These are phyloP conservation scores for Colletes gigas DNA, from an alignment of 1,140 invertebrate species.

Conservation along the genomic window DNA sequence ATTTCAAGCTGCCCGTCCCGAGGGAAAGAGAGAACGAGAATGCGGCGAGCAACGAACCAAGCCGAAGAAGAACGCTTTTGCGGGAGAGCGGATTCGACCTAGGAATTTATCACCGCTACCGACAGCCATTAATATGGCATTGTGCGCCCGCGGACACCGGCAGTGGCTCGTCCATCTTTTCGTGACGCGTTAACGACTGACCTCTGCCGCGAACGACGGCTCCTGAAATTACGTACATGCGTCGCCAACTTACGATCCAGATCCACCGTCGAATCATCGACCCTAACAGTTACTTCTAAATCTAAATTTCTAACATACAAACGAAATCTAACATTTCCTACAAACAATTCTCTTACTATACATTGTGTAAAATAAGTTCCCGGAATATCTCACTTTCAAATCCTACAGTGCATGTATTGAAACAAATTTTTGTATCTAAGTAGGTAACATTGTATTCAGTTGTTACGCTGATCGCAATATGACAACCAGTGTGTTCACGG, in stretches of 20 bases:
- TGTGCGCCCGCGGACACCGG: conserved; percentile 67
- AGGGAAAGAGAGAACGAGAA: conserved; percentile 27
- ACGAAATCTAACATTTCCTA: too few species aligned
- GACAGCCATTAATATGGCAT: conserved; percentile 77
- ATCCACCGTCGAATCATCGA: conserved; percentile 20
- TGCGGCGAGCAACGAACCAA: conserved; percentile 15
- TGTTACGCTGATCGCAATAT: too few species aligned
- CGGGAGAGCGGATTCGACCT: conserved; percentile 59
- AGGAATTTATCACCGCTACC: conserved; percentile 77
- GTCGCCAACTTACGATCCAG: conserved; percentile 48
- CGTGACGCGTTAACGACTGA: conserved; percentile 70
- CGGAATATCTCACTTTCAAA: too few species aligned
- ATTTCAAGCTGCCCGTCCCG: conserved; percentile 64
- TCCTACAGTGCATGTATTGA: too few species aligned
- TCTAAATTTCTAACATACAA: too few species aligned
- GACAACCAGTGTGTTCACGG: too few species aligned
- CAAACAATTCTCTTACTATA: too few species aligned
- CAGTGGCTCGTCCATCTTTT: conserved; percentile 70
- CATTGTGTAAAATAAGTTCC: too few species aligned
- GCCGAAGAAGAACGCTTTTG: conserved; percentile 38
- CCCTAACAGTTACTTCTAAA: not conserved
- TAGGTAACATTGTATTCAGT: too few species aligned
- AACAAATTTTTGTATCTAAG: too few species aligned
- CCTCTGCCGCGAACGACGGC: conserved; percentile 55
- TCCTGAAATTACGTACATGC: conserved; percentile 36